Percentiles rank a stretch among this genome's conserved stretches.
Evolutionary conservation across 2,113 vertebrate species (phyloP).

Genomic region (Oncorhynchus keta): DNA sequence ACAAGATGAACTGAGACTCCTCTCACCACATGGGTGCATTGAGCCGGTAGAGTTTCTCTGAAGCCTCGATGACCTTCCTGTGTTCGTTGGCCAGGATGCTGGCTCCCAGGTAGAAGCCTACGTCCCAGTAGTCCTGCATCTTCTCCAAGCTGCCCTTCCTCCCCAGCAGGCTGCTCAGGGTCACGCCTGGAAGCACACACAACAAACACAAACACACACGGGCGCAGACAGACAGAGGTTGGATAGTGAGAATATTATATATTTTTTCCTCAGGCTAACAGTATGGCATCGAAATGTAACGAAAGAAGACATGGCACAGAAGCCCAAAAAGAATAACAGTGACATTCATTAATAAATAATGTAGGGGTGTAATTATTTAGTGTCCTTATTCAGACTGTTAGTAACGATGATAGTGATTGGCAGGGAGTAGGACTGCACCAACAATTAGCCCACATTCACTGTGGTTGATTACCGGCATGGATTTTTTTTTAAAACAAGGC

Average conservation of each 20-base stretch:
- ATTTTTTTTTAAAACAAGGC: too few relatives aligned
- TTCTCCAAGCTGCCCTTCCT: slow-evolving; percentile 86
- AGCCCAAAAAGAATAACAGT: not conserved
- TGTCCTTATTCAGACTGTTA: not conserved
- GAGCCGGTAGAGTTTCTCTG: slow-evolving; percentile 87
- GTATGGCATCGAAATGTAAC: too few relatives aligned
- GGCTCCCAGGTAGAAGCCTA: slow-evolving; percentile 87
- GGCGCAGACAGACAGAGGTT: not conserved
- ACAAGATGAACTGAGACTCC: not conserved
- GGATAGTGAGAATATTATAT: not conserved
- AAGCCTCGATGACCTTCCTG: slow-evolving; percentile 82
- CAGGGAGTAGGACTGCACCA: not conserved
- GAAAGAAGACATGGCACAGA: not conserved
- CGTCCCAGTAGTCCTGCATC: slow-evolving; percentile 92
- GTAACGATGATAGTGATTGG: not conserved
- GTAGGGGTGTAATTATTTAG: not conserved
- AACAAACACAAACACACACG: not conserved
- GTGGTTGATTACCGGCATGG: not conserved
- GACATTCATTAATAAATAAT: not conserved
- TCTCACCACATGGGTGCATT: slow-evolving; percentile 86
- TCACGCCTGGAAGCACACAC: slow-evolving; percentile 74
- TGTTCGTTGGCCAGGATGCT: slow-evolving; percentile 83
- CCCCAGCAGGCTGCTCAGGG: slow-evolving; percentile 83
- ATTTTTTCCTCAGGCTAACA: too few relatives aligned
- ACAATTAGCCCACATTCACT: not conserved